A percentile compares a stretch with the other conserved stretches of the same genome.
Evolutionary conservation across 1,140 invertebrate genomes (phyloP).

Genomic region (Aplysia californica): DNA sequence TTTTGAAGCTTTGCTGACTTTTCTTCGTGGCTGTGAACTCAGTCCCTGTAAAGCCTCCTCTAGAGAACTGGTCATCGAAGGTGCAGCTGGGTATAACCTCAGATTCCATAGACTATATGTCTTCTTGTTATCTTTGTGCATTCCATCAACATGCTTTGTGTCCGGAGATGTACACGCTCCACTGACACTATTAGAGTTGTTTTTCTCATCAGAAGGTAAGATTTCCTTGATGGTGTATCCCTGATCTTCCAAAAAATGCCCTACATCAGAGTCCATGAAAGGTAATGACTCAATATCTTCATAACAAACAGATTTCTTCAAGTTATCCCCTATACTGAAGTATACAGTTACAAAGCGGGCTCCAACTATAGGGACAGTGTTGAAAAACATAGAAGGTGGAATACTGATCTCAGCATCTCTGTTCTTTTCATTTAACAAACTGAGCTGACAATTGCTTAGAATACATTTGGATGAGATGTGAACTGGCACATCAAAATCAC

Average conservation of each 20-base stretch:
- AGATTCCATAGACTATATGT: slow-evolving; percentile 61
- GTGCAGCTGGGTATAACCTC: slow-evolving; percentile 59
- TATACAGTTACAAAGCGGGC: slow-evolving; percentile 65
- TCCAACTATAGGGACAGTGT: slow-evolving; percentile 62
- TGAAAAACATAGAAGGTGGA: slow-evolving; percentile 62
- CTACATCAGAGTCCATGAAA: slow-evolving; percentile 52
- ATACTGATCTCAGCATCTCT: slow-evolving; percentile 36
- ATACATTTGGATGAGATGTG: slow-evolving; percentile 60
- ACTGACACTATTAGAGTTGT: slow-evolving; percentile 4
- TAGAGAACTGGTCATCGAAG: slow-evolving; percentile 61
- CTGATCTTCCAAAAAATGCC: slow-evolving; percentile 31
- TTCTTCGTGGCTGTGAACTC: slow-evolving; percentile 16
- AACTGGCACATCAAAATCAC: slow-evolving; percentile 59
- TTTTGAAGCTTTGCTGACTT: background rate
- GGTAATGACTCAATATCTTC: slow-evolving; percentile 33
- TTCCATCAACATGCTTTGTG: background rate
- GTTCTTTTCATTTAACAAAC: background rate
- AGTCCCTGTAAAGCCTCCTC: slow-evolving; percentile 38
- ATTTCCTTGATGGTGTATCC: slow-evolving; percentile 15
- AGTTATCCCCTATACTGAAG: slow-evolving; percentile 64
- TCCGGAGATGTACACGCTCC: no score
- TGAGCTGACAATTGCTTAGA: slow-evolving; percentile 64
- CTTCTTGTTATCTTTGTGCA: background rate
- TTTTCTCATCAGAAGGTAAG: background rate
- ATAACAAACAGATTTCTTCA: slow-evolving; percentile 57